These are phyloP conservation scores for Pachydiplax longipennis DNA, from an alignment of 2,888 invertebrate genomes.

Conservation along the genomic window DNA sequence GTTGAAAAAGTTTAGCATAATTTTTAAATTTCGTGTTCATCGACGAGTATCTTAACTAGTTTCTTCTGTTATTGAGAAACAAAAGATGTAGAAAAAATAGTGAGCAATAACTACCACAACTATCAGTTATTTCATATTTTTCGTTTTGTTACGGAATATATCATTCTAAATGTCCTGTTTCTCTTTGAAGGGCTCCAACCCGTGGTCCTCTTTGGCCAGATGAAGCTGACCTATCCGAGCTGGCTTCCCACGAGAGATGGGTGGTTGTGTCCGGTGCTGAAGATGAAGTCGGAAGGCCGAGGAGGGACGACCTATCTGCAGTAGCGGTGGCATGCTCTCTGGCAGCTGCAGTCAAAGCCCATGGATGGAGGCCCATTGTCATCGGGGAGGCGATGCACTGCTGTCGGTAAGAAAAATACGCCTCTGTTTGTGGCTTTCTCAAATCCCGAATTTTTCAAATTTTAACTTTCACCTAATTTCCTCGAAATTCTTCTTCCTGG, in stretches of 20 bases:
- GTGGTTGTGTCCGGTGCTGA: not conserved
- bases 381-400: conserved; percentile 6
- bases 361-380: conserved; percentile 23
- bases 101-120: too few relatives aligned
- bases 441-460: too few relatives aligned
- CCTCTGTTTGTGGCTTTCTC: too few relatives aligned
- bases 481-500: too few relatives aligned
- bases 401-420: not conserved
- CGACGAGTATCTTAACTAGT: too few relatives aligned
- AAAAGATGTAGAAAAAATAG: too few relatives aligned
- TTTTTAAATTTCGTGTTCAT: too few relatives aligned
- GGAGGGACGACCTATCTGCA: not conserved
- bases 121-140: too few relatives aligned
- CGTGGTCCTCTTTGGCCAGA: not conserved
- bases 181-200: not conserved
- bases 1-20: too few relatives aligned
- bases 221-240: conserved; percentile 11
- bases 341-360: not conserved
- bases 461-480: too few relatives aligned
- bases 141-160: too few relatives aligned
- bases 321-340: not conserved
- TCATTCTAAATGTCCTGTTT: not conserved
- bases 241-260: conserved; percentile 25
- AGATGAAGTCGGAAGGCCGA: not conserved
- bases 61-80: too few relatives aligned